Percentiles rank a stretch among this genome's conserved stretches.
These are phyloP conservation scores for Stigmatopora nigra DNA, from an alignment of 2,113 vertebrate genomes.

Conservation along the genomic window DNA sequence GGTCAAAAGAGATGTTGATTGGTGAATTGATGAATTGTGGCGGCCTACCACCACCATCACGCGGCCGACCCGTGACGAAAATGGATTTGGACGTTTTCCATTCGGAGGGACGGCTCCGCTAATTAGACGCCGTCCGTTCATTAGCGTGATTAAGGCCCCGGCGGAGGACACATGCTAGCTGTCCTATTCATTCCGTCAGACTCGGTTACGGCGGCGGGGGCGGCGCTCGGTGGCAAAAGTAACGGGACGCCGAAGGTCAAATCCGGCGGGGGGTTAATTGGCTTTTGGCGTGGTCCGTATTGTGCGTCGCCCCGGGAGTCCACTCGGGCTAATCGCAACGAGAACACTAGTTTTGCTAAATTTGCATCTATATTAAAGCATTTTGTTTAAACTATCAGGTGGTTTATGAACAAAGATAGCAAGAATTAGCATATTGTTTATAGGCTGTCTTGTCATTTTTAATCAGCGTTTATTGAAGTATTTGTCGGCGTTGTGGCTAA, in stretches of 20 bases:
- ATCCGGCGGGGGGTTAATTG: slow-evolving; percentile 56
- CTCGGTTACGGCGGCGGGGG: slow-evolving; percentile 40
- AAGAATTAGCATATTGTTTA: too few species aligned
- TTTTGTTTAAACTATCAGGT: too few species aligned
- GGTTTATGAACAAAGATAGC: too few species aligned
- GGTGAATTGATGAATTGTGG: too few species aligned
- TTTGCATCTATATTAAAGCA: too few species aligned
- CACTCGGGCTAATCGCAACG: neutral
- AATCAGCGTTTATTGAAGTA: too few species aligned
- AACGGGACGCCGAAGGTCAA: neutral
- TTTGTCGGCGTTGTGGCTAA: too few species aligned
- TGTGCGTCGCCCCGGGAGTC: slow-evolving; percentile 36
- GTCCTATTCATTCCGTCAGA: slow-evolving; percentile 55
- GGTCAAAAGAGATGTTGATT: too few species aligned
- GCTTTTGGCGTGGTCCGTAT: slow-evolving; percentile 62
- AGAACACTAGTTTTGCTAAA: too few species aligned
- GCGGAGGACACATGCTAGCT: slow-evolving; percentile 57
- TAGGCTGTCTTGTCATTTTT: too few species aligned
- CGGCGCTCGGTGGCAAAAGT: neutral
- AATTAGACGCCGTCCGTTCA: slow-evolving; percentile 67
- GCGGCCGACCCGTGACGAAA: too few species aligned
- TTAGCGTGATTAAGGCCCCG: slow-evolving; percentile 69
- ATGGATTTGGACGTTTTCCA: neutral
- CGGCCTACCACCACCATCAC: too few species aligned
- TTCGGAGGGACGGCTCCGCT: slow-evolving; percentile 26